Conservation (phyloP, 2,113 vertebrate species). For the Scartelaos histophorus region DNA sequence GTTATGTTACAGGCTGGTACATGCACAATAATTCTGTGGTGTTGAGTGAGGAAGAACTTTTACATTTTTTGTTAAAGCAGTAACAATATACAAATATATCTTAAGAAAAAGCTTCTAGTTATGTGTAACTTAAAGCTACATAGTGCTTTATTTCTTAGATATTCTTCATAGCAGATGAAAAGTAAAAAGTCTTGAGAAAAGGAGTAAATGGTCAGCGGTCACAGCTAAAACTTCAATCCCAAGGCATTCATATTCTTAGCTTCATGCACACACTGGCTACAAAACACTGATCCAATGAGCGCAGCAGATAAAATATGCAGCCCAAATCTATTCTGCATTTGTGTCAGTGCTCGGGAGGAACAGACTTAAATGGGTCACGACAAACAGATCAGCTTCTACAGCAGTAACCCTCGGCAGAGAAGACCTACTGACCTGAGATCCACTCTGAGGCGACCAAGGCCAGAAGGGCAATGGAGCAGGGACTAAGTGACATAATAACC, state of each 20-base stretch:
- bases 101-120: neutral
- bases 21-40: neutral
- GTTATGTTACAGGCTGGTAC: neutral
- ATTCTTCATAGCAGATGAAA: neutral
- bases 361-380: conserved; percentile 63
- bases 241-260: conserved; percentile 21
- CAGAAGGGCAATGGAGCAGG: neutral
- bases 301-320: conserved; percentile 34
- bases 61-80: neutral
- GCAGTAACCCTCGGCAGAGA: conserved; percentile 20
- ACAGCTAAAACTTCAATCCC: conserved; percentile 24
- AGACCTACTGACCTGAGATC: conserved; percentile 24
- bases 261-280: neutral
- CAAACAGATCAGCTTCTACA: conserved; percentile 52
- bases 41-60: neutral
- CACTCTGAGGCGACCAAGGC: conserved; percentile 29
- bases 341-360: conserved; percentile 29
- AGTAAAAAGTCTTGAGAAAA: neutral
- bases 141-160: neutral
- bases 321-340: conserved; percentile 21
- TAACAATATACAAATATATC: neutral
- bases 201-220: neutral
- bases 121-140: neutral
- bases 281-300: conserved; percentile 27
- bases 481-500: conserved; percentile 10